Base-by-base conservation (phyloP, 2,888 invertebrate species). In the Campaea margaritaria region DNA sequence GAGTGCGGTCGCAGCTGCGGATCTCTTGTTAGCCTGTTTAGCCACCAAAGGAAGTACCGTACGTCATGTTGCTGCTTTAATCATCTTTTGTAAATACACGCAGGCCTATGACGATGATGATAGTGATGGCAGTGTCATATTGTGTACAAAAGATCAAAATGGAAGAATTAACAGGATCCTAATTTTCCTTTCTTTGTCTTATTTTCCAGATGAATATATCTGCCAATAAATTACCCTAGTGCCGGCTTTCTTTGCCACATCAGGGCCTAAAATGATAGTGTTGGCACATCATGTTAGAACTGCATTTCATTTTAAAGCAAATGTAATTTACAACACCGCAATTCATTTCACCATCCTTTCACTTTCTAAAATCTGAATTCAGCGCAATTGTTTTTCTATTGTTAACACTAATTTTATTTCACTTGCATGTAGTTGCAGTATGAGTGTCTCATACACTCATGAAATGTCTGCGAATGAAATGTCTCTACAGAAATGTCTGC, bases 301-400 rank as follows among this genome's bases (percentile, higher is more conserved):
- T 64, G 64, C 55, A 58, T 52, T 53, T 47, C 50, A 56, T 63
- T 68, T 55, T 42, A 53, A 46, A 52, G 55, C 60, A 53, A 63
- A 57, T 56, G 58, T 62, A 54, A 62, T 60, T 63, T 55, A 43
- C 51, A 52, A 58, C 59, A 47, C 44, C 48, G 61, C 45, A 52
- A 53, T 55, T 52, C 55, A 64, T 58, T 68, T 62, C 57, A 51
- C 65, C 58, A 59, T 65, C 74, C 74, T 74, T 72, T 74, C 72
- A 74, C 74, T 74, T 74, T 74, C 67, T 69, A 67, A 56, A 67
- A 63, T 58, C 43, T 52, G 54, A 56, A 50, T 61, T 43, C 58
- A 46, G 44, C 46, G 39, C 47, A 51, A 57, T 64, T 61, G 52
- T 64, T 65, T 66, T 64, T 38, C 46, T 60, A 61, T 62, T 60